Evolutionary conservation across 2,113 vertebrate species (phyloP).

Genomic region (Gnathonemus longibarbis): DNA sequence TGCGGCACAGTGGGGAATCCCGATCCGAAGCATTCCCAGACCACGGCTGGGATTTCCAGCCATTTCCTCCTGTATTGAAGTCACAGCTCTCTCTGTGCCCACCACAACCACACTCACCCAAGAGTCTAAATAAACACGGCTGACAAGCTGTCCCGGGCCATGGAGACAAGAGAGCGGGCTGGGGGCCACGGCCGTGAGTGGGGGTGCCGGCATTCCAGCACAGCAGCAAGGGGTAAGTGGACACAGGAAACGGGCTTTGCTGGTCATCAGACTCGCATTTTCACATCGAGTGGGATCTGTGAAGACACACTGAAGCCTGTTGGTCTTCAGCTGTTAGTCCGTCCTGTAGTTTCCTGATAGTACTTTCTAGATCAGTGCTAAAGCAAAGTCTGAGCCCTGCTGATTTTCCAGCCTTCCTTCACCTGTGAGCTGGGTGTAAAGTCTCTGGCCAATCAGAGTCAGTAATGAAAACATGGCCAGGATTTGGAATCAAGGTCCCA

Average conservation of each 20-base stretch:
- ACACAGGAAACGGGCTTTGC: not conserved
- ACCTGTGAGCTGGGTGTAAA: not conserved
- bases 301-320: not conserved
- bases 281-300: not conserved
- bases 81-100: conserved; percentile 25
- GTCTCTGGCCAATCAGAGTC: not conserved
- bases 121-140: conserved; percentile 32
- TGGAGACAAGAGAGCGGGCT: conserved; percentile 1
- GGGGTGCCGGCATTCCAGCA: not conserved
- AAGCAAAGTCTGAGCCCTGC: not conserved
- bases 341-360: not conserved
- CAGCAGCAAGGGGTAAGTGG: not conserved
- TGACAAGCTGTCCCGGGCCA: conserved; percentile 11
- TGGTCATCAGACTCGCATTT: not conserved
- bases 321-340: not conserved
- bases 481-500: not conserved
- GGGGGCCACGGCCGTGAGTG: not conserved
- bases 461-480: not conserved
- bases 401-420: not conserved
- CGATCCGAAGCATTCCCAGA: conserved; percentile 41
- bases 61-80: conserved; percentile 36
- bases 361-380: not conserved
- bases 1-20: conserved; percentile 24
- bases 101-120: conserved; percentile 27
- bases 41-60: conserved; percentile 33